phyloP scores from a whole-genome alignment of 2,797 vertebrate species.

The Serranus cabrilla region DNA sequence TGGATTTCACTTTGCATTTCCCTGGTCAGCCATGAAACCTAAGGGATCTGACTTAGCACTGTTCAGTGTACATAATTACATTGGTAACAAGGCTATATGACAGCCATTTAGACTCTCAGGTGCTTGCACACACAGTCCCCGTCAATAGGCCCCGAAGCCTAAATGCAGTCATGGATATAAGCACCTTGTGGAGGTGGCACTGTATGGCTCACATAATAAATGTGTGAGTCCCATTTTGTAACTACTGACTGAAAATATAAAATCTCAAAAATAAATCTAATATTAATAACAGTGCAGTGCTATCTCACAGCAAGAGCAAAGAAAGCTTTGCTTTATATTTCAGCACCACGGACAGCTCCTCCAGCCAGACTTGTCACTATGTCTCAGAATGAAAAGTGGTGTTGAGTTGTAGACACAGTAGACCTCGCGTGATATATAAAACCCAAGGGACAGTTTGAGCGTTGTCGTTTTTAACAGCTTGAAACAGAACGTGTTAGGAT shows the following conservation, averaged over 20 bases:
- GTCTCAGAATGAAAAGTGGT: slow-evolving; percentile 26
- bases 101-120: slow-evolving; percentile 71
- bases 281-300: neutral
- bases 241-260: slow-evolving; percentile 10
- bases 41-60: slow-evolving; percentile 50
- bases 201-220: slow-evolving; percentile 28
- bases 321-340: slow-evolving; percentile 7
- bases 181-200: slow-evolving; percentile 14
- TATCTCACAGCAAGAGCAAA: neutral
- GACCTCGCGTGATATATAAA: slow-evolving; percentile 57
- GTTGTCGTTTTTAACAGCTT: slow-evolving; percentile 76
- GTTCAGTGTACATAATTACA: slow-evolving; percentile 58
- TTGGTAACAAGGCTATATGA: slow-evolving; percentile 63
- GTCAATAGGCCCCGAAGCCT: slow-evolving; percentile 57
- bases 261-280: neutral
- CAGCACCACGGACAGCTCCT: slow-evolving; percentile 72
- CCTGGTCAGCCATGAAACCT: slow-evolving; percentile 37
- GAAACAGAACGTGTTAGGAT: slow-evolving; percentile 69
- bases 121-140: slow-evolving; percentile 48
- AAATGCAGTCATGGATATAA: slow-evolving; percentile 51
- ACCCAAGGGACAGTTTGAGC: slow-evolving; percentile 80
- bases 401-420: slow-evolving; percentile 48
- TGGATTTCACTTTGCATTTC: slow-evolving; percentile 13
- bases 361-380: too few species aligned
- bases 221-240: neutral